Evolutionary conservation across 1,140 invertebrate genomes (phyloP).

Genomic region (Papilio machaon): DNA sequence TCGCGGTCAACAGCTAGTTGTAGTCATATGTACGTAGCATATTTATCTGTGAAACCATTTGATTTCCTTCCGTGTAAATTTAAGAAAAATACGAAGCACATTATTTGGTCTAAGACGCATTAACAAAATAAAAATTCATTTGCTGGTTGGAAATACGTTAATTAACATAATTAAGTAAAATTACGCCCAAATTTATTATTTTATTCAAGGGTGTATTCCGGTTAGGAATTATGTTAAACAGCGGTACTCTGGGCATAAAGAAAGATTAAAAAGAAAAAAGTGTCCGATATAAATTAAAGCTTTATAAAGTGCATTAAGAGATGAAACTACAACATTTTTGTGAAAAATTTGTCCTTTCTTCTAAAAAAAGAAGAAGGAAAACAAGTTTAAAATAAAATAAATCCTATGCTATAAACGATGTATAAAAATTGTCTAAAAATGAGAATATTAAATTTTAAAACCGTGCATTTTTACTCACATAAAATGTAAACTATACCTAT

Average conservation of each 20-base stretch:
- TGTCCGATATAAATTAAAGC: conserved; percentile 16
- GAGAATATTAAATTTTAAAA: not conserved
- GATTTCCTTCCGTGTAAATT: not conserved
- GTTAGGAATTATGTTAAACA: conserved; percentile 27
- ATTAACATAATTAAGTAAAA: conserved; percentile 19
- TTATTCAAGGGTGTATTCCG: conserved; percentile 18
- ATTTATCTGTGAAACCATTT: not conserved
- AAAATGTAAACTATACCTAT: not conserved
- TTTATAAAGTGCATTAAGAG: conserved; percentile 18
- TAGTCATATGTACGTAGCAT: no score
- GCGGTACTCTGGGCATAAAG: not conserved
- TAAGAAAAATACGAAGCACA: not conserved
- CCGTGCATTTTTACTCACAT: not conserved
- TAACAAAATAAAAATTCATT: conserved; percentile 12
- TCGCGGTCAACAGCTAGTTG: no score
- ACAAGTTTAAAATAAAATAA: not conserved
- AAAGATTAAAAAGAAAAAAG: conserved; percentile 19
- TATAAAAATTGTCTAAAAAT: not conserved
- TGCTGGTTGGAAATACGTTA: not conserved
- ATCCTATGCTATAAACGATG: not conserved
- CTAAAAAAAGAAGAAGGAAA: not conserved
- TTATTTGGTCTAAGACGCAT: not conserved
- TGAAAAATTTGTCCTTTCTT: not conserved
- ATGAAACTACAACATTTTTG: not conserved
- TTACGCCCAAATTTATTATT: conserved; percentile 17